These are phyloP conservation scores for Gnatocerus cornutus DNA, from an alignment of 2,888 invertebrate genomes.

Conservation along the genomic window DNA sequence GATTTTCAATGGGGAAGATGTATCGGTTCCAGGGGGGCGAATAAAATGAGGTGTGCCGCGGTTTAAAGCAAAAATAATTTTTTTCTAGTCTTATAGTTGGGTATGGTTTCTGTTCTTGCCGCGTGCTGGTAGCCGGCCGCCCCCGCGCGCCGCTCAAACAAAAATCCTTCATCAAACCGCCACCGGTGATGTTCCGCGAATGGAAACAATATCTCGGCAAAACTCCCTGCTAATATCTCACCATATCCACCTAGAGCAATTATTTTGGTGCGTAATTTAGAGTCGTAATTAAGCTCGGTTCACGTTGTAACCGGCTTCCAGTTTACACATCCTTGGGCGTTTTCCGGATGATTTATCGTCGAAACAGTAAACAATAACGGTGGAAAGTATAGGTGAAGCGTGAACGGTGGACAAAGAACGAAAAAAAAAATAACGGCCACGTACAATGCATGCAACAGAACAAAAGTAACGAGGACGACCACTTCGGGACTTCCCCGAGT, in stretches of 20 bases:
- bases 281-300: conserved; percentile 18
- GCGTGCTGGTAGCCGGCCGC: too few relatives aligned
- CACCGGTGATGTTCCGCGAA: conserved; percentile 15
- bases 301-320: conserved; percentile 19
- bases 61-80: too few relatives aligned
- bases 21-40: too few relatives aligned
- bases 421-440: conserved; percentile 17
- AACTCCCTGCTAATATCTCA: conserved; percentile 14
- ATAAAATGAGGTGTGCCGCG: too few relatives aligned
- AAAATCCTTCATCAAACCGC: conserved; percentile 14
- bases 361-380: conserved; percentile 65
- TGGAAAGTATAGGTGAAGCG: conserved; percentile 61
- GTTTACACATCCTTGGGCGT: conserved; percentile 47
- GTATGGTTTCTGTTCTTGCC: too few relatives aligned
- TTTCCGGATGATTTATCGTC: conserved; percentile 64
- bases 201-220: conserved; percentile 7
- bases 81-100: too few relatives aligned
- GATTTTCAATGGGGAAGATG: too few relatives aligned
- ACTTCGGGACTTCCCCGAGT: conserved; percentile 2
- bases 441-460: conserved; percentile 54
- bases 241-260: conserved; percentile 20
- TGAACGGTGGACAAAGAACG: conserved; percentile 48
- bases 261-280: conserved; percentile 23
- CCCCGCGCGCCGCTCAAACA: conserved; percentile 12
- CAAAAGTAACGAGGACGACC: conserved; percentile 52